Evolutionary conservation across 35 echinoderm and acorn worm species (phyloP).

Genomic region (Stichopus chloronotus): DNA sequence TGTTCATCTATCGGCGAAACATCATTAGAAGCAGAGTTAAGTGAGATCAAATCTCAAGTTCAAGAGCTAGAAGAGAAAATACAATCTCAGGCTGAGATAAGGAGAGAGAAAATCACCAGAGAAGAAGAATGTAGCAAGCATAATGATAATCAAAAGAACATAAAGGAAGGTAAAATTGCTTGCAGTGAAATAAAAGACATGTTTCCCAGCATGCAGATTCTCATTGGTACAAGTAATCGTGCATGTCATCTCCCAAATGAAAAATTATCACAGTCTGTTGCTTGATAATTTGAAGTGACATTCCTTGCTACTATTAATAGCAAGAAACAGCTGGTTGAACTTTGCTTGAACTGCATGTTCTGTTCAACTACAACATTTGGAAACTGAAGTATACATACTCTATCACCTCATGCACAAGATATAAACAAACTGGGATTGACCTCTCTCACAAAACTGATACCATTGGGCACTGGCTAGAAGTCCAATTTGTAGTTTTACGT

Average conservation of each 20-base stretch:
- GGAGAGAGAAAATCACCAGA: background rate
- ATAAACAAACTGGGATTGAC: too few relatives aligned
- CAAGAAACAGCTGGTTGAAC: too few relatives aligned
- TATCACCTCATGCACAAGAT: too few relatives aligned
- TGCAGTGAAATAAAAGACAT: background rate
- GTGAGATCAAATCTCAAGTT: slow-evolving; percentile 80
- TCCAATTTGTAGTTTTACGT: too few relatives aligned
- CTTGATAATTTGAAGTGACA: too few relatives aligned
- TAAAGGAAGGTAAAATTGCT: slow-evolving; percentile 30
- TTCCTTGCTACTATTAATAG: too few relatives aligned
- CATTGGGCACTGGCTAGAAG: too few relatives aligned
- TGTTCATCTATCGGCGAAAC: slow-evolving; percentile 84
- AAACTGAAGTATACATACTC: too few relatives aligned
- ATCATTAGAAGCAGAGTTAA: slow-evolving; percentile 71
- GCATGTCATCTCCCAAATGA: background rate
- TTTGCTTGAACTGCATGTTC: too few relatives aligned
- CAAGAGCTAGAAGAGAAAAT: slow-evolving; percentile 70
- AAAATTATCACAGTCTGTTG: too few relatives aligned
- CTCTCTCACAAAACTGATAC: too few relatives aligned
- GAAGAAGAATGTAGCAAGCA: background rate
- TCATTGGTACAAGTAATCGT: background rate
- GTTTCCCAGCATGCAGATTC: background rate
- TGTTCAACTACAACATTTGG: too few relatives aligned
- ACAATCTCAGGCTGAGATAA: slow-evolving; percentile 54
- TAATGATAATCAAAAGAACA: background rate